phyloP scores from a whole-genome alignment of 2,888 invertebrate species.

The Thereva unica region DNA sequence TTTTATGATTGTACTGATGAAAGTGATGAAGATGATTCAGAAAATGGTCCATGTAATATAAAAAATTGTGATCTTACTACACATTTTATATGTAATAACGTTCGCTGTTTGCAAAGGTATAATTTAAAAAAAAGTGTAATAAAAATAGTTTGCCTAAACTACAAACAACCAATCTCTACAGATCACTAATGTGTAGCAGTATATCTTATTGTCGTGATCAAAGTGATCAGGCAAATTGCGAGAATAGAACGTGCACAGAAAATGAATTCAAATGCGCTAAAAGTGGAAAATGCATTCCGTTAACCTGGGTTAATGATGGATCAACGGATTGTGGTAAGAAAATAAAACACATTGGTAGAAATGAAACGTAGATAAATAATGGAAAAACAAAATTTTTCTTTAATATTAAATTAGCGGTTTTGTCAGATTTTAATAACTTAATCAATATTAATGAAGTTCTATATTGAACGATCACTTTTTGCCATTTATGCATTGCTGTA shows the following conservation, averaged over 20 bases:
- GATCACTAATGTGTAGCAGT: conserved; percentile 52
- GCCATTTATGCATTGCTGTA: too few species aligned
- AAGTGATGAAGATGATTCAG: conserved; percentile 70
- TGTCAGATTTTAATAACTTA: too few species aligned
- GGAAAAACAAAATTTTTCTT: not conserved
- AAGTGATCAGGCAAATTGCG: conserved; percentile 70
- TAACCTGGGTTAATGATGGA: conserved; percentile 79
- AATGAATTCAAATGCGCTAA: conserved; percentile 68
- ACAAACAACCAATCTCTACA: not conserved
- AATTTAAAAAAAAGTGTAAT: conserved; percentile 54
- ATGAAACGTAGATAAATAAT: too few species aligned
- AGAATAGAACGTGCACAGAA: conserved; percentile 60
- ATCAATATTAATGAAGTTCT: too few species aligned
- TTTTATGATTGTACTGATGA: conserved; percentile 75
- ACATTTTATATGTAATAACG: conserved; percentile 67
- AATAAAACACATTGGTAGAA: not conserved
- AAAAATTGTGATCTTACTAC: conserved; percentile 51
- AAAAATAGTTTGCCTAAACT: conserved; percentile 67
- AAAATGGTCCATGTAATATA: conserved; percentile 60
- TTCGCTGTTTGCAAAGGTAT: conserved; percentile 66
- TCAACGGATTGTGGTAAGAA: conserved; percentile 64
- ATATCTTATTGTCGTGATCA: conserved; percentile 71
- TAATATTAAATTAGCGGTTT: too few species aligned
- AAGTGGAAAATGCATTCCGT: conserved; percentile 75
- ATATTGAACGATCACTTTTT: too few species aligned